A percentile compares a stretch with the other conserved stretches of the same genome.
phyloP scores from a whole-genome alignment of 1,140 invertebrate species.

The Elymnias hypermnestra region DNA sequence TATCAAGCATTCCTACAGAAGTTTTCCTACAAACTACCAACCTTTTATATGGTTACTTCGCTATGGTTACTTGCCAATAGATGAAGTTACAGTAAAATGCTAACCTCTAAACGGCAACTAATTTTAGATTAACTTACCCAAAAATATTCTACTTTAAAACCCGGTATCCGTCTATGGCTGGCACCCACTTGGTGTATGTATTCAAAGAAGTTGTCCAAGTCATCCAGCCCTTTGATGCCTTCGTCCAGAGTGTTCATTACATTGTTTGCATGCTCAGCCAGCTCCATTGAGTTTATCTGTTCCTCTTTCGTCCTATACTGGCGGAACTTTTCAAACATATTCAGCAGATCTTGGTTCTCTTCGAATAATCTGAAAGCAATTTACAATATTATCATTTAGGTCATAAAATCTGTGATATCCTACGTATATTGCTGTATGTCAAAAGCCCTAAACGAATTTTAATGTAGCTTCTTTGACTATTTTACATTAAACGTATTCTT shows the following conservation, averaged over 20 bases:
- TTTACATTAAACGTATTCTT: no score
- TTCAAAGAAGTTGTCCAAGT: conserved; percentile 89
- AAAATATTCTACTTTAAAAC: conserved; percentile 91
- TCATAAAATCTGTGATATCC: no score
- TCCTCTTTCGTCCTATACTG: conserved; percentile 87
- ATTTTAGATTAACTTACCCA: conserved; percentile 86
- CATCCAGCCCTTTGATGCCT: conserved; percentile 89
- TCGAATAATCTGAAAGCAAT: conserved; percentile 86
- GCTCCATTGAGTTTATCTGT: conserved; percentile 86
- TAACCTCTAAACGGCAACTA: no score
- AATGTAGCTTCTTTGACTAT: no score
- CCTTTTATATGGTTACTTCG: no score
- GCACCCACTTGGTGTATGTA: conserved; percentile 89
- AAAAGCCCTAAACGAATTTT: no score
- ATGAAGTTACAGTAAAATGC: no score
- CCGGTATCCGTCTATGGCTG: conserved; percentile 88
- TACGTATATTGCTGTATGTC: no score
- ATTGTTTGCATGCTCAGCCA: conserved; percentile 90
- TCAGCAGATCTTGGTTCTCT: conserved; percentile 87
- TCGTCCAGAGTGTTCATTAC: conserved; percentile 93
- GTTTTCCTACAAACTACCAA: no score
- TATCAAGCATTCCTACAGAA: no score
- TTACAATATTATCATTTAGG: no score
- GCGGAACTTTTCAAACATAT: conserved; percentile 89
- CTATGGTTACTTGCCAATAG: no score